phyloP scores from a whole-genome alignment of 2,113 vertebrate genomes.

The Cheilinus undulatus region DNA sequence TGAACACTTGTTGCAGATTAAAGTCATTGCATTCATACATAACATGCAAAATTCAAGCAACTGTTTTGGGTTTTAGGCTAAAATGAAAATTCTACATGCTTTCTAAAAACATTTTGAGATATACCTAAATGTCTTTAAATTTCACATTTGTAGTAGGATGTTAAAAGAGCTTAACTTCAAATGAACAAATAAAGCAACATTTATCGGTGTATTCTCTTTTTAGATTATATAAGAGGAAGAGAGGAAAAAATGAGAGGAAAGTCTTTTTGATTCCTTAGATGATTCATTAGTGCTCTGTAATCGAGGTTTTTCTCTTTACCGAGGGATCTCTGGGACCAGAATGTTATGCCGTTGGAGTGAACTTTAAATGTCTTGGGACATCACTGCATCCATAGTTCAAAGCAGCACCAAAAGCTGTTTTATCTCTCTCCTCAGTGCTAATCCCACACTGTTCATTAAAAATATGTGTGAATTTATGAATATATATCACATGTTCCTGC shows the following conservation, averaged over 20 bases:
- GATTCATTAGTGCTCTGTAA: not conserved
- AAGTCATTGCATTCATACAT: too few species aligned
- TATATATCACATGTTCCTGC: conserved; percentile 32
- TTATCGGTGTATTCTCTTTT: not conserved
- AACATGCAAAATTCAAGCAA: too few species aligned
- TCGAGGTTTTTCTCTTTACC: not conserved
- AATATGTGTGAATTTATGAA: conserved; percentile 22
- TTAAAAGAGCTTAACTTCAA: conserved; percentile 5
- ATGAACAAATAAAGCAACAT: conserved; percentile 1
- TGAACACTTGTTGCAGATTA: too few species aligned
- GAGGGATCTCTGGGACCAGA: not conserved
- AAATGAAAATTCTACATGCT: not conserved
- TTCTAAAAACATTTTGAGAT: not conserved
- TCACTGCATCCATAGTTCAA: conserved; percentile 30
- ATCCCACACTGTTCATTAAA: conserved; percentile 41
- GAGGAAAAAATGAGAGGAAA: conserved; percentile 3
- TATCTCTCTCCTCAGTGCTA: conserved; percentile 19
- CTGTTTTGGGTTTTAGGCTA: not conserved
- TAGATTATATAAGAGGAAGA: not conserved
- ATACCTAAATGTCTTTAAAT: not conserved
- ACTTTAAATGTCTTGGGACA: conserved; percentile 8
- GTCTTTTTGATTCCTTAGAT: conserved; percentile 3
- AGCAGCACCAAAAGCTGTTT: conserved; percentile 32
- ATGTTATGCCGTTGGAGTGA: not conserved
- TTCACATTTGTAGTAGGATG: not conserved